Evolutionary conservation across 2,888 invertebrate genomes (phyloP).

Genomic region (Axea sp.): DNA sequence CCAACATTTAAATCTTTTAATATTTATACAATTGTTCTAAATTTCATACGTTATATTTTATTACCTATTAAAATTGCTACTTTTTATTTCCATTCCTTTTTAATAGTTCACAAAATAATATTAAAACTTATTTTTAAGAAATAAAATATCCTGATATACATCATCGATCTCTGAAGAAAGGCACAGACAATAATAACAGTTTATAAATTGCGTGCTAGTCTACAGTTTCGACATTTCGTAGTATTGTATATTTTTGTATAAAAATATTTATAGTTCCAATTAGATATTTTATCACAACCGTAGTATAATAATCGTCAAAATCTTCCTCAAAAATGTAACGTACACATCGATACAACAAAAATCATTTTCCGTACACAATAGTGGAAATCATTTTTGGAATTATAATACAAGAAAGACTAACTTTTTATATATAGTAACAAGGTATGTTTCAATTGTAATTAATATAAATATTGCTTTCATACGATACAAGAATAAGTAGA

Average conservation of each 20-base stretch:
- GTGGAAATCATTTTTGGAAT: background rate
- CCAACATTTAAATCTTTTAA: too few relatives aligned
- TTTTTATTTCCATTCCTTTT: too few relatives aligned
- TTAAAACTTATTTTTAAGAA: too few relatives aligned
- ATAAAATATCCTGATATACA: too few relatives aligned
- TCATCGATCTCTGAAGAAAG: constrained; percentile 34
- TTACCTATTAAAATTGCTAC: too few relatives aligned
- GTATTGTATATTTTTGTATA: constrained; percentile 38
- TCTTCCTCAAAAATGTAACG: constrained; percentile 37
- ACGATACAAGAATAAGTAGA: constrained; percentile 13
- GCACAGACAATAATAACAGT: constrained; percentile 27
- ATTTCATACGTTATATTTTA: too few relatives aligned
- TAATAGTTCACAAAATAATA: too few relatives aligned
- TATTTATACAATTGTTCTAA: too few relatives aligned
- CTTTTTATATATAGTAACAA: background rate
- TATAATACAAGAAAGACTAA: constrained; percentile 2
- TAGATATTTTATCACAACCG: constrained; percentile 38
- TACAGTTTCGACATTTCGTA: constrained; percentile 6
- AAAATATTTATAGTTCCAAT: constrained; percentile 45
- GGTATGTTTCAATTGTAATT: background rate
- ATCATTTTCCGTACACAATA: constrained; percentile 1
- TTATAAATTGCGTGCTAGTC: constrained; percentile 11
- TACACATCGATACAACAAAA: constrained; percentile 1
- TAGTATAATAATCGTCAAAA: constrained; percentile 20
- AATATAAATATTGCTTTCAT: constrained; percentile 24